These are phyloP conservation scores for Mandrillus leucophaeus DNA, from an alignment of 2,113 vertebrate genomes.

Conservation along the genomic window DNA sequence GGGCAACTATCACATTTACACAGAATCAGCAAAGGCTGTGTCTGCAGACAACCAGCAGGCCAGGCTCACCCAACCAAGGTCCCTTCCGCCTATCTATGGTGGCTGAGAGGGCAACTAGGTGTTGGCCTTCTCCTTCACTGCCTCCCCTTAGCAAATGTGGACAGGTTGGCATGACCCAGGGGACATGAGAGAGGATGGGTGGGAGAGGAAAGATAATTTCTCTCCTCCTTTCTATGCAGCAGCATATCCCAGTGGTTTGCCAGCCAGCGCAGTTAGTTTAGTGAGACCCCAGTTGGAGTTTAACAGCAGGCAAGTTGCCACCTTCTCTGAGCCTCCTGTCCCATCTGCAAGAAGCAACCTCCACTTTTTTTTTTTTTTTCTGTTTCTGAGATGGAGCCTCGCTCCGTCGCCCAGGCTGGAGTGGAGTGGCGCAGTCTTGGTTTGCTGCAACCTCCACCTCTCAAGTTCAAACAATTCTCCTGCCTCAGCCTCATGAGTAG, in stretches of 20 bases:
- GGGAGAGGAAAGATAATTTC: background rate
- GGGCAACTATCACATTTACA: background rate
- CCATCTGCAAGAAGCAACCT: background rate
- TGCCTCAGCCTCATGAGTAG: too few relatives aligned
- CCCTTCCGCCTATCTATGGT: background rate
- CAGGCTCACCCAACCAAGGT: background rate
- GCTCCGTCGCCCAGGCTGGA: too few relatives aligned
- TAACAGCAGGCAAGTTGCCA: background rate
- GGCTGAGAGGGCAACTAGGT: background rate
- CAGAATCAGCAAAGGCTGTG: background rate
- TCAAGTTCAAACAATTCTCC: too few relatives aligned
- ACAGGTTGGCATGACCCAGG: background rate
- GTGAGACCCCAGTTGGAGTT: background rate
- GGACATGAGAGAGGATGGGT: background rate
- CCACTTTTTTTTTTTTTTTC: background rate
- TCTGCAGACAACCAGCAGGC: background rate
- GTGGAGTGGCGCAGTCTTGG: too few relatives aligned
- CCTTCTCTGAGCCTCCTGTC: background rate
- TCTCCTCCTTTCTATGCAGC: background rate
- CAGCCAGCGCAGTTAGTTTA: background rate
- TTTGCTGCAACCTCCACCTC: too few relatives aligned
- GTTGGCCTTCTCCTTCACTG: background rate
- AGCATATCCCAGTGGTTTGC: background rate
- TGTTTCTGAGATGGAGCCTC: too few relatives aligned
- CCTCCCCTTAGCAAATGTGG: background rate